Base-by-base conservation (phyloP, 2,113 vertebrate genomes). In the Hipposideros armiger region DNA sequence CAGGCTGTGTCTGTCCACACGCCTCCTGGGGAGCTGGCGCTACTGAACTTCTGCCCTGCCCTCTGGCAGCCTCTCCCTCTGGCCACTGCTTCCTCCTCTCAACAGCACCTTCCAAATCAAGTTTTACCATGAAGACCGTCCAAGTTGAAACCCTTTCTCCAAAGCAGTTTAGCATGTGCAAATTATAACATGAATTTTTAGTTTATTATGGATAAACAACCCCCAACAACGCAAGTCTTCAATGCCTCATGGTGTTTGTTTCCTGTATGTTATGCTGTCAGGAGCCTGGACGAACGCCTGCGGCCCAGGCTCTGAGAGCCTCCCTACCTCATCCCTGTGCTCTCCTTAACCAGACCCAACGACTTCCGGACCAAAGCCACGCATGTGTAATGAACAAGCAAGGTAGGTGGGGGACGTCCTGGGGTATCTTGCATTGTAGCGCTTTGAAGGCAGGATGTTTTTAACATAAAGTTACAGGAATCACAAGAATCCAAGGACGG, bases 321-420 rank as follows among this genome's bases (percentile, higher is more conserved):
- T 2, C 62, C 40, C 42, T 7, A 28, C n/a, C 45, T 15, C 50
- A 20, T n/a, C 42, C 50, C 58, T 56, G 15, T 96, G 97, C 97
- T 97, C 97, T 94, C 97, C 98, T 96, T 84, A 92, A 97, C 97
- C 96, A 97, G 97, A 98, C 98, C 98, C 98, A 98, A 97, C 98
- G 98, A 98, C 97, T 97, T 98, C 96, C 96, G 97, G 98, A 98
- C 98, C 98, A 98, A 98, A 99, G 98, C 98, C 97, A 97, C 98
- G 85, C 47, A 81, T 4, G 0, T 42, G 86, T 96, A 73, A 87
- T 93, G 90, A 97, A 89, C 56, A 81, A 87, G 94, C 30, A 78
- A 90, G 73, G 50, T 91, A 88, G 56, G 10, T 4, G 15, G 30
- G 3, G 30, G 69, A 40, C 15, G 20, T 80, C 84, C 62, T 67